Evolutionary conservation across 2,888 invertebrate genomes (phyloP).

Genomic region (Phorcus lineatus): DNA sequence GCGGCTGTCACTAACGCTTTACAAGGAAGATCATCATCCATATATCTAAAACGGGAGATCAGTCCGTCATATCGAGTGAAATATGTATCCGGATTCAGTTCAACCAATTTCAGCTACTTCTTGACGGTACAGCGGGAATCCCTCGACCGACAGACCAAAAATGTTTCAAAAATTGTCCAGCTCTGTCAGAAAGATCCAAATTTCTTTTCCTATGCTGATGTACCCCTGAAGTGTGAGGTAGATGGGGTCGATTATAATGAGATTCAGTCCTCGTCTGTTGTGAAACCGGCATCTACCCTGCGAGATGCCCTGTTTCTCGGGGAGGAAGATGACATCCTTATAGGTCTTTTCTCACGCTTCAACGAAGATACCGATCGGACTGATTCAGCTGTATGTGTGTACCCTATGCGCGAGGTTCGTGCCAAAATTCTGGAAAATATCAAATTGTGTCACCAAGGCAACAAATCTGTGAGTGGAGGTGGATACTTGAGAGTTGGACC

Average conservation of each 20-base stretch:
- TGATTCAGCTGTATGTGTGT: conserved; percentile 67
- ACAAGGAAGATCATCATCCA: conserved; percentile 50
- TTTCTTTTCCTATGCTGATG: conserved; percentile 98
- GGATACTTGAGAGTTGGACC: conserved; percentile 55
- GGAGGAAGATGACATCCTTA: conserved; percentile 53
- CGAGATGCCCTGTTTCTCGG: conserved; percentile 80
- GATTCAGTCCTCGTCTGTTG: conserved; percentile 94
- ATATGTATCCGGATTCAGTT: conserved; percentile 69
- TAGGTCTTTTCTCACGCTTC: conserved; percentile 86
- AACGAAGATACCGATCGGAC: conserved; percentile 35
- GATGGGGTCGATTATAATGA: conserved; percentile 83
- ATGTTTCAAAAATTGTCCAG: conserved; percentile 90
- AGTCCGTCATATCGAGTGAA: conserved; percentile 55
- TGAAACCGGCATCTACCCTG: conserved; percentile 93
- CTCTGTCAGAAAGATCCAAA: conserved; percentile 96
- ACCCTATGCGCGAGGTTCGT: conserved; percentile 61
- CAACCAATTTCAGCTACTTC: conserved; percentile 66
- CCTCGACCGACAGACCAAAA: conserved; percentile 74
- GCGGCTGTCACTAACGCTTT: conserved; percentile 50
- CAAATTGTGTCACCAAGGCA: conserved; percentile 59
- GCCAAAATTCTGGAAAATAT: conserved; percentile 60
- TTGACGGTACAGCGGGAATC: conserved; percentile 89
- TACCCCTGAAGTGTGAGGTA: conserved; percentile 92
- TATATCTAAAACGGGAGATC: conserved; percentile 55
- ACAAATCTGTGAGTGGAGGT: conserved; percentile 54